phyloP scores from a whole-genome alignment of 2,888 invertebrate species.

The Clivina fossor region DNA sequence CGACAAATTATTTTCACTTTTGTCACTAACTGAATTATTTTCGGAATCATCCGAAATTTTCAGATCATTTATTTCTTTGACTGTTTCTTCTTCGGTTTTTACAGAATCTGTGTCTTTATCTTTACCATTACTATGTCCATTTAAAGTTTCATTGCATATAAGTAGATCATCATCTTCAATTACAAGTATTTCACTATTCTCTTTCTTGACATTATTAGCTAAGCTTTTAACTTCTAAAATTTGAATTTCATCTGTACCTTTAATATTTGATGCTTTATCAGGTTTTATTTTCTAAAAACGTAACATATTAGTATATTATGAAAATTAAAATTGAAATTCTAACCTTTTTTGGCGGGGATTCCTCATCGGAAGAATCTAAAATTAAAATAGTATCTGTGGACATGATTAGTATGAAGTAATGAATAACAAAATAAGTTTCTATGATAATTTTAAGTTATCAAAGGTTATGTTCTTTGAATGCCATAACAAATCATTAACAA shows the following conservation, averaged over 20 bases:
- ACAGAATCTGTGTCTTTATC: no score
- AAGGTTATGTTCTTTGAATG: no score
- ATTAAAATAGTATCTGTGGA: slow-evolving; percentile 2
- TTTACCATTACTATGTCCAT: not conserved
- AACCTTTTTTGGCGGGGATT: slow-evolving; percentile 15
- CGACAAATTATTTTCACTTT: no score
- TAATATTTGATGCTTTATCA: not conserved
- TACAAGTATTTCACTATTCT: not conserved
- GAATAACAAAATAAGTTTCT: no score
- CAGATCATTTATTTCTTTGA: no score
- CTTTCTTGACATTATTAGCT: not conserved
- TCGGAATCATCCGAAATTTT: no score
- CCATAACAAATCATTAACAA: no score
- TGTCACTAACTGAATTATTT: no score
- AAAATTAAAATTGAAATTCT: not conserved
- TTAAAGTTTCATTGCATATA: not conserved
- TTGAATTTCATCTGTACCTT: not conserved
- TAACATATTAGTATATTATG: not conserved
- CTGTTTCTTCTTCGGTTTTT: no score
- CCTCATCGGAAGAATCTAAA: slow-evolving; percentile 17
- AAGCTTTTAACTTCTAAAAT: slow-evolving; percentile 10
- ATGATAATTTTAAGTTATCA: no score
- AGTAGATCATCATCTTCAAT: slow-evolving; percentile 2
- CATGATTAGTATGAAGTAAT: not conserved
- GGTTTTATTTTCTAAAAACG: slow-evolving; percentile 4